Conservation (phyloP, 2,888 invertebrate genomes). For the Leptopilina drosophilae region DNA sequence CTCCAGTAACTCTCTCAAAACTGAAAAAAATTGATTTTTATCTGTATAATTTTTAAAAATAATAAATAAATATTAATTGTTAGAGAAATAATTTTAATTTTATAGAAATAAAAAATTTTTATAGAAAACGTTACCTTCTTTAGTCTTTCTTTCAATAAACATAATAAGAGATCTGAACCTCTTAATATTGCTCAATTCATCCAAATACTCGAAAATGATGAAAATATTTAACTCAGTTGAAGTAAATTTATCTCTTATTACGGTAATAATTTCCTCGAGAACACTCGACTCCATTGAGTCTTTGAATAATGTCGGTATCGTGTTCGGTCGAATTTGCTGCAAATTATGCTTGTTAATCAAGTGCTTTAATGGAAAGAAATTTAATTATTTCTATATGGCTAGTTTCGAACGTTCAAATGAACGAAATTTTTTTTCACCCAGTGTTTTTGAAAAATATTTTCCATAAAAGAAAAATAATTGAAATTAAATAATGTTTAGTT, state of each 20-base stretch:
- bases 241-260: constrained; percentile 78
- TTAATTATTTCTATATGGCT: too few species aligned
- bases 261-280: constrained; percentile 81
- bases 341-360: constrained; percentile 38
- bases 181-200: constrained; percentile 80
- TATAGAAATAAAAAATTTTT: not conserved
- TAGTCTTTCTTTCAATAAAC: constrained; percentile 81
- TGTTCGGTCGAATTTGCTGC: constrained; percentile 80
- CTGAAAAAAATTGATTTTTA: constrained; percentile 68
- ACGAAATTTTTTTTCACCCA: too few species aligned
- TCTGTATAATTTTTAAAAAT: constrained; percentile 20
- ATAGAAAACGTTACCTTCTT: constrained; percentile 78
- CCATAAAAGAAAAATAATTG: too few species aligned
- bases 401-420: too few species aligned
- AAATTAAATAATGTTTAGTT: too few species aligned
- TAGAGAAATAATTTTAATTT: constrained; percentile 9
- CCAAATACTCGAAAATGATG: constrained; percentile 76
- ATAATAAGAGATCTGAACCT: constrained; percentile 83
- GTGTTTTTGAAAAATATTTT: too few species aligned
- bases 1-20: constrained; percentile 73
- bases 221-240: constrained; percentile 76
- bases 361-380: too few species aligned
- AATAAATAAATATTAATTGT: too few species aligned
- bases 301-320: constrained; percentile 82
- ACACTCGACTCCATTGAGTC: constrained; percentile 83